Conservation (phyloP, 2,113 vertebrate species). For the Halichoeres trimaculatus region DNA sequence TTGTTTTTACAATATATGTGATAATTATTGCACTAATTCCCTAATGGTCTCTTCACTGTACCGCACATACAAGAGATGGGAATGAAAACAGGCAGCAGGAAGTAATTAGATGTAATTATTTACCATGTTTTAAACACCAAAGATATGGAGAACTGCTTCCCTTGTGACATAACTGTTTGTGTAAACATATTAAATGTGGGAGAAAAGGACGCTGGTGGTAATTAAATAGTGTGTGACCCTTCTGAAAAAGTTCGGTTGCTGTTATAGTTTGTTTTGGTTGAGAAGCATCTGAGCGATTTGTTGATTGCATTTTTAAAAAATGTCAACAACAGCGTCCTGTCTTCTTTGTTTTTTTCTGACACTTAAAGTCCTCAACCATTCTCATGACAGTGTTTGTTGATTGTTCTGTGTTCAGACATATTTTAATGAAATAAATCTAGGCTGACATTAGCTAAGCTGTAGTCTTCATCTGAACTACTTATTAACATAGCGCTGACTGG, state of each 20-base stretch:
- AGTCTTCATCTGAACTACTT: not conserved
- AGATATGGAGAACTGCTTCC: not conserved
- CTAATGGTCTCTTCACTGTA: constrained; percentile 8
- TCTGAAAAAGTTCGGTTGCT: too few species aligned
- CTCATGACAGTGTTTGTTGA: too few species aligned
- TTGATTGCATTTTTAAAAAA: too few species aligned
- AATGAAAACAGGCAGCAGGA: constrained; percentile 2
- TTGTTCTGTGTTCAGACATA: not conserved
- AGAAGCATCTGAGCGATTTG: too few species aligned
- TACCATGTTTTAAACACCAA: constrained; percentile 1
- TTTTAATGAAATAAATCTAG: not conserved
- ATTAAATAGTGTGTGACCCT: not conserved
- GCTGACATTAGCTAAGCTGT: not conserved
- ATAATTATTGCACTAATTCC: constrained; percentile 18
- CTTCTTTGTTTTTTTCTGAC: too few species aligned
- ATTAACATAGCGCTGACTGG: not conserved
- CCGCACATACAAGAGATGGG: constrained; percentile 20
- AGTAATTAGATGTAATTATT: constrained; percentile 18
- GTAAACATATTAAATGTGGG: not conserved
- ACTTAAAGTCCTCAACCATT: too few species aligned
- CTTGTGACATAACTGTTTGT: not conserved
- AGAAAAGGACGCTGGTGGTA: not conserved
- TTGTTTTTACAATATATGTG: not conserved
- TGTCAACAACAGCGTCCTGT: too few species aligned
- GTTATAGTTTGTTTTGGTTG: too few species aligned